These are phyloP conservation scores for Molanna angustata DNA, from an alignment of 2,888 invertebrate genomes.

Conservation along the genomic window DNA sequence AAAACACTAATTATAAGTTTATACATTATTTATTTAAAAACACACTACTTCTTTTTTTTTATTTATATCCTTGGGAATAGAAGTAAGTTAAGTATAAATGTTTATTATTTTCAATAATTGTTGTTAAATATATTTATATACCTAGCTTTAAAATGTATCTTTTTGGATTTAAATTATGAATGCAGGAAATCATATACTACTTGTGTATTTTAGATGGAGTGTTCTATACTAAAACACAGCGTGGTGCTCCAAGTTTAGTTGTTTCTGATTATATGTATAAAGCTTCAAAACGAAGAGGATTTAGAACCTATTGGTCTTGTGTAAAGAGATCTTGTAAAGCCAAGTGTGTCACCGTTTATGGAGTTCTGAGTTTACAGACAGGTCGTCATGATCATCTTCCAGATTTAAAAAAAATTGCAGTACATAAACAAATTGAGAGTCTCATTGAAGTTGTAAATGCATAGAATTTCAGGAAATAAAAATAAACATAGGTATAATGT, in stretches of 20 bases:
- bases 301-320: constrained; percentile 42
- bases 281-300: constrained; percentile 48
- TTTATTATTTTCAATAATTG: too few species aligned
- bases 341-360: constrained; percentile 44
- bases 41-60: too few species aligned
- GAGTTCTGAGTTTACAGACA: constrained; percentile 41
- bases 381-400: constrained; percentile 46
- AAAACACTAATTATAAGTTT: too few species aligned
- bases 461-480: too few species aligned
- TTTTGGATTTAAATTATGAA: not conserved
- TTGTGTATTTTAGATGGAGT: constrained; percentile 36
- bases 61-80: too few species aligned
- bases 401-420: constrained; percentile 43
- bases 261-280: constrained; percentile 45
- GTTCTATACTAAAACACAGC: constrained; percentile 48
- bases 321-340: constrained; percentile 38
- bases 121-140: too few species aligned
- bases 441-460: constrained; percentile 35
- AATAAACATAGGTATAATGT: too few species aligned
- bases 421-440: constrained; percentile 32
- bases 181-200: not conserved
- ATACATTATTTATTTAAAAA: too few species aligned
- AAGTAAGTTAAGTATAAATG: too few species aligned
- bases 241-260: constrained; percentile 48
- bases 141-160: too few species aligned